Percentiles rank a stretch among this genome's conserved stretches.
Conservation (phyloP, 1,140 invertebrate species). For the Drusus annulatus region DNA sequence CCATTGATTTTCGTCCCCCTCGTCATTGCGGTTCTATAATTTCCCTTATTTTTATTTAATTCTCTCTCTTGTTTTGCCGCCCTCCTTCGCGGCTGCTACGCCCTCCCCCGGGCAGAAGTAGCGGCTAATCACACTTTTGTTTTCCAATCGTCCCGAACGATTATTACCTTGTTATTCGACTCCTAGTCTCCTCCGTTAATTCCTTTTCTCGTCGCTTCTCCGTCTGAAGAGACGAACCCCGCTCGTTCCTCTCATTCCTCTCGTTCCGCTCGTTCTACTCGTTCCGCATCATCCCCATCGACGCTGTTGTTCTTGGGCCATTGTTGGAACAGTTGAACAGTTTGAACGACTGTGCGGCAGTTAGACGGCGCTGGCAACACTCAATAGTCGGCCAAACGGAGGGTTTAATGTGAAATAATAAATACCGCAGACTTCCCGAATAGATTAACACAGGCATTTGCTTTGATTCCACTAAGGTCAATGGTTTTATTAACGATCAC, state of each 20-base stretch:
- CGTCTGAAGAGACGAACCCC: constrained; percentile 30
- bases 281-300: too few species aligned
- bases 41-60: constrained; percentile 1
- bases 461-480: constrained; percentile 4
- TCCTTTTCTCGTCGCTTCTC: constrained; percentile 18
- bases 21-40: constrained; percentile 54
- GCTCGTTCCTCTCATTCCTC: background rate
- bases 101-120: too few species aligned
- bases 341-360: constrained; percentile 62
- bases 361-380: constrained; percentile 59
- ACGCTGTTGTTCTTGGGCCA: too few species aligned
- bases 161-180: constrained; percentile 73
- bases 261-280: background rate
- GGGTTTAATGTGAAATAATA: constrained; percentile 18
- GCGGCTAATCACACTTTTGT: constrained; percentile 72
- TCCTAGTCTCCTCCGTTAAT: constrained; percentile 48
- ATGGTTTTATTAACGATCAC: background rate
- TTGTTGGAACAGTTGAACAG: background rate
- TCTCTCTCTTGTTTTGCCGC: constrained; percentile 13
- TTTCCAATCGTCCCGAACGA: constrained; percentile 73
- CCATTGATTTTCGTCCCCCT: constrained; percentile 51
- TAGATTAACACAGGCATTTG: constrained; percentile 20
- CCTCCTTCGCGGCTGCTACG: background rate
- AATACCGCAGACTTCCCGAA: constrained; percentile 11
- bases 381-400: constrained; percentile 42